Evolutionary conservation across 2,888 invertebrate genomes (phyloP), one percentile per base, ranked within the genome.

Genomic region (Pseudococcus longispinus): DNA sequence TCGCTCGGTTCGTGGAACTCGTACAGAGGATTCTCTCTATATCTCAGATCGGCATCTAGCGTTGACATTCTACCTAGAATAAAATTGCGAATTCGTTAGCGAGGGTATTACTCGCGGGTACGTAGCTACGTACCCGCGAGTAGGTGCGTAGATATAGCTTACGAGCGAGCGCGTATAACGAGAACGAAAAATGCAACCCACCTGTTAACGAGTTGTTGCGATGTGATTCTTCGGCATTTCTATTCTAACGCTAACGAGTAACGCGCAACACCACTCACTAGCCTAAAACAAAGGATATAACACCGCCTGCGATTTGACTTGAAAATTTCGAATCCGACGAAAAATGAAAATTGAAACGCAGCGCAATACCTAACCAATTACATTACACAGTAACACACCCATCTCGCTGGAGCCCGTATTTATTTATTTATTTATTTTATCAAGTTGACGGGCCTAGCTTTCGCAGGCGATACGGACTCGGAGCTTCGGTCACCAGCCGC

Each of bases 1-100:
- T 96, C 95, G 88, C 95, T 95, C 91, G 92, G 93, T 88, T 92
- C 91, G 89, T 91, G 92, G 88, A 92, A 92, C 88, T 91, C 91
- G 89, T 93, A 93, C 89, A 92, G 93, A 77, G 93, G 93, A 91
- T 93, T 94, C 88, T 93, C 92, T 90, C 92, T 90, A 90, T 93
- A 94, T 88, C 92, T 93, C 87, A 92, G 91, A 89, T 93, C 92
- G 89, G 94, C 93, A 90, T 93, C 93, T 91, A 93, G 84, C 29
- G 87, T 87, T 82, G 88, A 88, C 88, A 88, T 88, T 86, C 82
- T 88, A 46, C 6, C 29, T 29, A 23, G 8, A 37, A 37, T 37
- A 77, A 87, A 15, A 74, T n/a, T 55, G 6, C 51, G n/a, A 46
- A 11, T 9, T 37, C 37, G 37, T 37, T 37, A 13, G 6, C 2